Percentiles rank a stretch among this genome's conserved stretches.
phyloP scores from a whole-genome alignment of 2,113 vertebrate species.

The Nothobranchius kuhntae region DNA sequence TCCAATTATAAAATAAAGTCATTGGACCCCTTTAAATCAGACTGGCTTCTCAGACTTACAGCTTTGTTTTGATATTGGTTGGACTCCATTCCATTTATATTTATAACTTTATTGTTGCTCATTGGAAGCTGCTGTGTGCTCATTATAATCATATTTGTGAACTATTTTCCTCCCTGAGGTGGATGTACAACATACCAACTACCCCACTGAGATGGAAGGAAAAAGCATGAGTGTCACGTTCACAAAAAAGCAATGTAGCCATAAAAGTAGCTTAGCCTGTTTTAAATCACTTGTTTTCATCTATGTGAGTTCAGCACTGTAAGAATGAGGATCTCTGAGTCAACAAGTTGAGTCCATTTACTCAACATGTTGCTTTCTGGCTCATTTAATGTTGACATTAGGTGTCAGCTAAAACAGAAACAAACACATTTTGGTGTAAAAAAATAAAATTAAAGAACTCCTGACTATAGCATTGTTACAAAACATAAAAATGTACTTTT shows the following conservation, averaged over 20 bases:
- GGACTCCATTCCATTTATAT: no score
- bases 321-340: neutral
- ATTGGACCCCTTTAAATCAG: no score
- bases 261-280: neutral
- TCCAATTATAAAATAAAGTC: no score
- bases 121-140: neutral
- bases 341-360: neutral
- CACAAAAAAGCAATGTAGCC: neutral
- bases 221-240: neutral
- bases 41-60: neutral
- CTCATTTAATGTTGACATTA: neutral
- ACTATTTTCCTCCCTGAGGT: neutral
- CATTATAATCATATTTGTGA: neutral
- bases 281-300: neutral
- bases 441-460: no score
- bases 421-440: neutral
- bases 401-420: conserved; percentile 7
- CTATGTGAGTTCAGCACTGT: neutral
- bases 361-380: conserved; percentile 20
- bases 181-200: neutral
- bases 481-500: no score
- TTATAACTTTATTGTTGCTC: neutral
- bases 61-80: no score
- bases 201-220: neutral
- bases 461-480: no score